A percentile compares a stretch with the other conserved stretches of the same genome.
Evolutionary conservation across 2,113 vertebrate species (phyloP).

Genomic region (Garra rufa): DNA sequence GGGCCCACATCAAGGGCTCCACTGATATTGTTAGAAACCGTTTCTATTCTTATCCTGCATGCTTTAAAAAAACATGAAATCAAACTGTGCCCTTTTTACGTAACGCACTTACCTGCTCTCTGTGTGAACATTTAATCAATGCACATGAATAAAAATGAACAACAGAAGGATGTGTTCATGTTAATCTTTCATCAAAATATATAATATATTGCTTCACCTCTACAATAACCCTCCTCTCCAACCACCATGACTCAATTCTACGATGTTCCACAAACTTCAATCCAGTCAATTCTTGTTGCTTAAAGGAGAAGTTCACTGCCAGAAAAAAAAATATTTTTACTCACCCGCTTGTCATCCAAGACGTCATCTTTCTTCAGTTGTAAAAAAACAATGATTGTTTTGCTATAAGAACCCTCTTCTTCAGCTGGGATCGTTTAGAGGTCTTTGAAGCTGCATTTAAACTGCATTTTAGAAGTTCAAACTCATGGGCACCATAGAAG

Average conservation of each 20-base stretch:
- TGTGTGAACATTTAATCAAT: not conserved
- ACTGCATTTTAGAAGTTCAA: too few species aligned
- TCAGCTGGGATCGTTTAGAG: too few species aligned
- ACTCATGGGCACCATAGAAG: too few species aligned
- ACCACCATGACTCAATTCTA: not conserved
- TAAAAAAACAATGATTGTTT: too few species aligned
- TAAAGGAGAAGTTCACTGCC: too few species aligned
- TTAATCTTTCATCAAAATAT: not conserved
- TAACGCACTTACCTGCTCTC: not conserved
- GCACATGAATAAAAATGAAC: not conserved
- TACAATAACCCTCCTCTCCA: not conserved
- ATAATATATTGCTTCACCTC: not conserved
- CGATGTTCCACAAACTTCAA: not conserved
- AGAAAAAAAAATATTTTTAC: too few species aligned
- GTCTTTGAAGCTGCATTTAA: too few species aligned
- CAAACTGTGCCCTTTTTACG: too few species aligned
- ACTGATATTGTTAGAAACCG: not conserved
- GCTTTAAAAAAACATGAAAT: not conserved
- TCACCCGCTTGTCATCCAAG: too few species aligned
- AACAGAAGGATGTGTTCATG: too few species aligned
- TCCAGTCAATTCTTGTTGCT: not conserved
- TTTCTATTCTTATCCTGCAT: not conserved
- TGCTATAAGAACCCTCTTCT: too few species aligned
- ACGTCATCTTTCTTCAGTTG: too few species aligned
- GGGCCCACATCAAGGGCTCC: slow-evolving; percentile 15